phyloP scores from a whole-genome alignment of 1,140 invertebrate genomes.

The Drosophila ohnishii region DNA sequence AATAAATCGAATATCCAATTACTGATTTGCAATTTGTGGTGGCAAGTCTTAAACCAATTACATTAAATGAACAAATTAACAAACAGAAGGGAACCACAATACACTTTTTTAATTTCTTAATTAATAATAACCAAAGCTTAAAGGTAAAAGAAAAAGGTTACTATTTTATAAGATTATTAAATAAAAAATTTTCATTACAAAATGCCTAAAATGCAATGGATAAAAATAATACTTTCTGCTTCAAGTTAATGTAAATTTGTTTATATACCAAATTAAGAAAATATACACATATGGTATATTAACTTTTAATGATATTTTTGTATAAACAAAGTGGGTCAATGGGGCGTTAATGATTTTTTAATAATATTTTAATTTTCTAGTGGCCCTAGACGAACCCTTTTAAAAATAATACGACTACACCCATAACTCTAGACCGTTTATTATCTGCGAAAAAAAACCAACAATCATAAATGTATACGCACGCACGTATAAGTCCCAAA shows the following conservation, averaged over 20 bases:
- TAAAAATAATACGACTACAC: background rate
- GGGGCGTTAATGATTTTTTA: background rate
- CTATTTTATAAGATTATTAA: background rate
- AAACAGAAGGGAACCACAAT: too few relatives aligned
- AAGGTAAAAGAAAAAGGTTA: too few relatives aligned
- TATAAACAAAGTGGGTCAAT: background rate
- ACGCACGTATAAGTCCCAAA: too few relatives aligned
- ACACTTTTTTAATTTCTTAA: too few relatives aligned
- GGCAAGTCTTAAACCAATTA: too few relatives aligned
- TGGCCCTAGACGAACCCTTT: background rate
- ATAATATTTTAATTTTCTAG: background rate
- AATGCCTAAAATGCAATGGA: background rate
- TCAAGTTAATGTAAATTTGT: background rate
- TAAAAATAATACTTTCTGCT: background rate
- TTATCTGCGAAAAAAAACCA: background rate
- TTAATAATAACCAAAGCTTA: too few relatives aligned
- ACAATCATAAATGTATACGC: background rate
- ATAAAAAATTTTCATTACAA: background rate
- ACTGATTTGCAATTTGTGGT: too few relatives aligned
- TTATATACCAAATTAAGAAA: too few relatives aligned
- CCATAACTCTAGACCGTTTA: background rate
- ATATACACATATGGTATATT: background rate
- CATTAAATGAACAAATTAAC: too few relatives aligned
- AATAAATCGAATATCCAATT: too few relatives aligned
- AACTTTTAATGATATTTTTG: background rate